Conservation (phyloP, 2,797 vertebrate species). For the Pseudochirops corinnae region DNA sequence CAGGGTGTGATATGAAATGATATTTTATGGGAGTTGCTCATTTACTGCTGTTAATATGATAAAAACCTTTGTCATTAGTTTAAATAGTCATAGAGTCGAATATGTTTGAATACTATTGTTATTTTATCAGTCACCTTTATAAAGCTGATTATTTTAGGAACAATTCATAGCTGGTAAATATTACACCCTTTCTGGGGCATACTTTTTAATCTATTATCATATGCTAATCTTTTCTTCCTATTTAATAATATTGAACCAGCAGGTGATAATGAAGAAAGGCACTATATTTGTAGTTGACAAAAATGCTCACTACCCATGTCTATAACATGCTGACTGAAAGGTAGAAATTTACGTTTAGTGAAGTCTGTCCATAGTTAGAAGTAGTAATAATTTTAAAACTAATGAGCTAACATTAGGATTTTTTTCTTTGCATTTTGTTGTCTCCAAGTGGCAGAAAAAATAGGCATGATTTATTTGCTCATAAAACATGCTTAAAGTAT, state of each 20-base stretch:
- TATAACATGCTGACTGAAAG: constrained; percentile 67
- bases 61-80: constrained; percentile 90
- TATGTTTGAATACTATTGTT: constrained; percentile 90
- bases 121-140: constrained; percentile 88
- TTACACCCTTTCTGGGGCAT: constrained; percentile 69
- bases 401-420: background rate
- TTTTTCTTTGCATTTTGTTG: constrained; percentile 6
- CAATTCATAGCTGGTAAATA: constrained; percentile 87
- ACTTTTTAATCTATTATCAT: constrained; percentile 80
- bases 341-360: constrained; percentile 64
- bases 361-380: constrained; percentile 45
- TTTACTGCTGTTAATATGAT: constrained; percentile 91
- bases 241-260: constrained; percentile 61
- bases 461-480: background rate
- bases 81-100: constrained; percentile 88
- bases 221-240: constrained; percentile 74
- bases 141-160: constrained; percentile 87
- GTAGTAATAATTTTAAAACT: constrained; percentile 16
- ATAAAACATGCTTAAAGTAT: background rate
- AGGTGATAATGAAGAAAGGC: constrained; percentile 70
- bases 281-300: constrained; percentile 65
- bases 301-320: constrained; percentile 51
- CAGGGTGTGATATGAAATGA: constrained; percentile 90
- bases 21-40: constrained; percentile 91
- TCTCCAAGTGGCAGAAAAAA: background rate